Evolutionary conservation across 2,888 invertebrate genomes (phyloP), one percentile per base, ranked within the genome.

Genomic region (Melinaea marsaeus): DNA sequence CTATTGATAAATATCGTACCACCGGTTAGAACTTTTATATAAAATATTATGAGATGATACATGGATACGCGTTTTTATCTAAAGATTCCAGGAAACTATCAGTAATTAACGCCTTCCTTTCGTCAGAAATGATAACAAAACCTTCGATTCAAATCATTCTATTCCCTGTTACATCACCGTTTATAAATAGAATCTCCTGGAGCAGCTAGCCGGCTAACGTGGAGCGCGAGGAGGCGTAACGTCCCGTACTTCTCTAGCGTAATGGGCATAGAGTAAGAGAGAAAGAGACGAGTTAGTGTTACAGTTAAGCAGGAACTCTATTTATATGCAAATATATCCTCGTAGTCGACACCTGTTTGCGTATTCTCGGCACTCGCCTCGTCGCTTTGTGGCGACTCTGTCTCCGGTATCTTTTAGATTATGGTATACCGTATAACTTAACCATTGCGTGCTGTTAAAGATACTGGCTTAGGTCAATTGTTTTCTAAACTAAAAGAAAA

Each of bases 231-330:
- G 84, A 84, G 84, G 79, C 83, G 84, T 81, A 78, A 79, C 81
- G 76, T 75, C 80, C 83, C 78, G 83, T 77, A 73, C 87, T 85
- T 76, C 77, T 88, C 87, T 85, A 82, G 77, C 87, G 69, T 68
- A 63, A 77, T 76, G 74, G 73, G 72, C 75, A 71, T 72, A 71
- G 72, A 79, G 76, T 75, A 79, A 76, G 89, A 81, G 83, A 80
- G 87, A 88, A 83, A 86, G 85, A 85, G 89, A 90, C 85, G 79
- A 80, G 79, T 71, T 77, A 79, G 81, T 85, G 89, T 84, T 90
- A 90, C 90, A 90, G 90, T 90, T 90, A 90, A 89, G 89, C 89
- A 89, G 90, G 90, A 89, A 90, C 90, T 90, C 90, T 90, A 90
- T 90, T 90, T 90, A 90, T 90, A 90, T 90, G 90, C 90, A 90